These are phyloP conservation scores for Neria commutata DNA, from an alignment of 2,888 invertebrate genomes.

Conservation along the genomic window DNA sequence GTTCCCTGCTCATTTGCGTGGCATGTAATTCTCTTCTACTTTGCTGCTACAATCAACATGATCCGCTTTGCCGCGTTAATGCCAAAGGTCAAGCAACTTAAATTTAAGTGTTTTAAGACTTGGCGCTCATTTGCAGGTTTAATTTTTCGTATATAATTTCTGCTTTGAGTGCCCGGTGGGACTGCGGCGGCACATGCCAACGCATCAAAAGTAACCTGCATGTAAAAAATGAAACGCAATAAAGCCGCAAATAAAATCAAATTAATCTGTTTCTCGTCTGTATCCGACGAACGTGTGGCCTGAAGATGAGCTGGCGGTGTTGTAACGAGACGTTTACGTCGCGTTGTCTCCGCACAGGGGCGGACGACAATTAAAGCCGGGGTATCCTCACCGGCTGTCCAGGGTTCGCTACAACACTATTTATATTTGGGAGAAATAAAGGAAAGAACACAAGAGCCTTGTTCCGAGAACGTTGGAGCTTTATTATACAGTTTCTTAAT, in stretches of 20 bases:
- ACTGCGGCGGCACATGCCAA: constrained; percentile 25
- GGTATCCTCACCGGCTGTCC: too few relatives aligned
- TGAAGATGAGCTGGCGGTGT: too few relatives aligned
- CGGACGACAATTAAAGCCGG: too few relatives aligned
- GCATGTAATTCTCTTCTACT: too few relatives aligned
- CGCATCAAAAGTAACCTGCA: constrained; percentile 12
- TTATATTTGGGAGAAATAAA: too few relatives aligned
- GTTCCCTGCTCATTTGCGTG: neutral
- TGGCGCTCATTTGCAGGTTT: constrained; percentile 24
- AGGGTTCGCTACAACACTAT: too few relatives aligned
- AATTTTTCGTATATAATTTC: constrained; percentile 24
- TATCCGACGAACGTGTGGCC: constrained; percentile 1
- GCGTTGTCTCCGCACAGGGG: too few relatives aligned
- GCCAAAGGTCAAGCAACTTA: constrained; percentile 28
- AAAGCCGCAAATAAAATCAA: constrained; percentile 25
- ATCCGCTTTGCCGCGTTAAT: constrained; percentile 19
- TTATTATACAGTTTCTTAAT: too few relatives aligned
- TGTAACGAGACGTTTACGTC: too few relatives aligned
- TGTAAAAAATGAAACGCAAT: constrained; percentile 13
- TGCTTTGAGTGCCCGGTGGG: constrained; percentile 14
- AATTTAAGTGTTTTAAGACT: constrained; percentile 29
- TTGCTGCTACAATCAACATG: neutral
- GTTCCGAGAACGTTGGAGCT: too few relatives aligned
- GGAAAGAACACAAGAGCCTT: too few relatives aligned
- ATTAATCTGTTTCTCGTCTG: constrained; percentile 25